Evolutionary conservation across 2,888 invertebrate species (phyloP).

Genomic region (Tinea trinotella): DNA sequence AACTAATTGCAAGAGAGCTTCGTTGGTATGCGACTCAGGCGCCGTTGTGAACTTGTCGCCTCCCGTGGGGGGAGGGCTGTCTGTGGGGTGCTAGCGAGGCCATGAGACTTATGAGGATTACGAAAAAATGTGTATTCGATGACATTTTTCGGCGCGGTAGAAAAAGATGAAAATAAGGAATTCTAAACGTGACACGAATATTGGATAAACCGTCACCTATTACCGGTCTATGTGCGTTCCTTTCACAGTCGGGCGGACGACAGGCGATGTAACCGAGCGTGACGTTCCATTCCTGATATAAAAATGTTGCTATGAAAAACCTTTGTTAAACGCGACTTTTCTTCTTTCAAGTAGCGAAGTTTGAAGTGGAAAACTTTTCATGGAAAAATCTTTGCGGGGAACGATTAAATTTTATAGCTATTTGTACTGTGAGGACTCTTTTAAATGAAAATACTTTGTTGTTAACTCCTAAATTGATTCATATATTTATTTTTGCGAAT

Average conservation of each 20-base stretch:
- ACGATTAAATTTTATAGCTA: conserved; percentile 67
- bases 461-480: not conserved
- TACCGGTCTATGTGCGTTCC: conserved; percentile 48
- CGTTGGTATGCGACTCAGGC: conserved; percentile 54
- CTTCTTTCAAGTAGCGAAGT: conserved; percentile 68
- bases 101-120: conserved; percentile 70
- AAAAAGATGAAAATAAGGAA: conserved; percentile 73
- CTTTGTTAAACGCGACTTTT: conserved; percentile 69
- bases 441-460: conserved; percentile 15
- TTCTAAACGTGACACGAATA: conserved; percentile 68
- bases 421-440: conserved; percentile 45
- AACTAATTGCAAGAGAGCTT: conserved; percentile 24
- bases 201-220: conserved; percentile 60
- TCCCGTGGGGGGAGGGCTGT: conserved; percentile 20
- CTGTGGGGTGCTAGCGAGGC: conserved; percentile 39
- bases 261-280: conserved; percentile 62
- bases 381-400: conserved; percentile 65
- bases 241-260: conserved; percentile 17
- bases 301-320: conserved; percentile 70
- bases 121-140: conserved; percentile 72
- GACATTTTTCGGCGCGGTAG: conserved; percentile 69
- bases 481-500: not conserved
- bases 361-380: conserved; percentile 71
- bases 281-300: conserved; percentile 68
- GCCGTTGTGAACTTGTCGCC: conserved; percentile 47